phyloP scores from a whole-genome alignment of 2,888 invertebrate species.

The Eilema griseolum region DNA sequence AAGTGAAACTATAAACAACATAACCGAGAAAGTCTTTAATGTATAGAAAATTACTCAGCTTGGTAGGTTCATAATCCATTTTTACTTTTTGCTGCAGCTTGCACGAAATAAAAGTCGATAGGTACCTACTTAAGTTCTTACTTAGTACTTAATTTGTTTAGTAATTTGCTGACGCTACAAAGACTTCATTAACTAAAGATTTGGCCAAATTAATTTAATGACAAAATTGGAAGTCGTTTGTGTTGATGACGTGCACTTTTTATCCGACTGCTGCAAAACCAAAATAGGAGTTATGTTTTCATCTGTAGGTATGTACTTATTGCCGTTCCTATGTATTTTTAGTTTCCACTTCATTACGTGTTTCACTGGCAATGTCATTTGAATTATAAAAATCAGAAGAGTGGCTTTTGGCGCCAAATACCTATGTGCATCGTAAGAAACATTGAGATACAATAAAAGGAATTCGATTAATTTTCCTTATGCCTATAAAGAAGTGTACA shows the following conservation, averaged over 20 bases:
- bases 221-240: neutral
- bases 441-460: neutral
- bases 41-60: slow-evolving; percentile 6
- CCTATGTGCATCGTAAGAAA: neutral
- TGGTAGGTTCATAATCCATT: neutral
- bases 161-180: slow-evolving; percentile 4
- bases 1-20: slow-evolving; percentile 17
- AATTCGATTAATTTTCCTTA: neutral
- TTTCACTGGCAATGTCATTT: neutral
- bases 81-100: neutral
- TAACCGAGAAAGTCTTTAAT: slow-evolving; percentile 2
- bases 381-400: neutral
- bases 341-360: neutral
- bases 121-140: neutral
- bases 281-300: neutral
- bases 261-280: neutral
- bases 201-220: slow-evolving; percentile 33
- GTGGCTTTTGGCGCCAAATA: neutral
- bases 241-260: neutral
- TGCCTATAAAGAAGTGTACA: neutral
- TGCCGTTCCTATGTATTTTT: neutral
- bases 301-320: neutral
- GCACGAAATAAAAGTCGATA: slow-evolving; percentile 3
- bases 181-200: neutral
- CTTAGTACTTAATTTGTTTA: neutral